A percentile compares a stretch with the other conserved stretches of the same genome.
Evolutionary conservation across 2,113 vertebrate genomes (phyloP).

Genomic region (Lagopus leucura): DNA sequence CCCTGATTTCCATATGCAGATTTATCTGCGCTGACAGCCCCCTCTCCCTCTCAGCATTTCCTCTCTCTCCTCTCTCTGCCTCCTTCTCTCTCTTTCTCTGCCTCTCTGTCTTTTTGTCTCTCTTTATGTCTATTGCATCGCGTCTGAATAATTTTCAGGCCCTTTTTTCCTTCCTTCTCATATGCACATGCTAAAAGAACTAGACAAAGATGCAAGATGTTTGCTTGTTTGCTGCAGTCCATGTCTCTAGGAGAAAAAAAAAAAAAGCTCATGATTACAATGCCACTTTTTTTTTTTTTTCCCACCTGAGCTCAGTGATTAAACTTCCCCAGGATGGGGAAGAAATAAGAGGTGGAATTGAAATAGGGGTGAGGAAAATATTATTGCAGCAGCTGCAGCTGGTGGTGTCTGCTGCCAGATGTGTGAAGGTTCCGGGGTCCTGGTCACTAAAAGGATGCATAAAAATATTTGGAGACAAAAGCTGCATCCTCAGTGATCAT

Average conservation of each 20-base stretch:
- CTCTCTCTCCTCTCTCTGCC: conserved; percentile 65
- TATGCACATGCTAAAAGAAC: conserved; percentile 71
- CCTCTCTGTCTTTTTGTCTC: conserved; percentile 71
- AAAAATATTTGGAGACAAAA: conserved; percentile 81
- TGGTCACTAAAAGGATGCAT: conserved; percentile 74
- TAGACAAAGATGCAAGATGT: conserved; percentile 77
- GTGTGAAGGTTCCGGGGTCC: conserved; percentile 72
- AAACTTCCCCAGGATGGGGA: conserved; percentile 78
- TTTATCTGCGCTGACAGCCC: conserved; percentile 89
- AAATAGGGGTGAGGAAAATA: conserved; percentile 69
- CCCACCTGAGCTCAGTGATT: conserved; percentile 54
- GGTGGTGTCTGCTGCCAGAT: conserved; percentile 76
- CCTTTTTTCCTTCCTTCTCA: conserved; percentile 76
- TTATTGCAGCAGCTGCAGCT: conserved; percentile 74
- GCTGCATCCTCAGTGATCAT: conserved; percentile 77
- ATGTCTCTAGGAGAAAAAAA: conserved; percentile 61
- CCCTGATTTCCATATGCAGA: conserved; percentile 99
- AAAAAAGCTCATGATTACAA: conserved; percentile 65
- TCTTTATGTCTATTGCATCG: conserved; percentile 82
- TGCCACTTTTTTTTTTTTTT: conserved; percentile 43
- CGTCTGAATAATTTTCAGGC: conserved; percentile 88
- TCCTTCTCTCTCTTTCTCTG: conserved; percentile 74
- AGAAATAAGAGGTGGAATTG: conserved; percentile 71
- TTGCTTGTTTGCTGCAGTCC: conserved; percentile 77
- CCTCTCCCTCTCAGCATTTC: conserved; percentile 71